Conservation (phyloP, 2,797 vertebrate species). For the Melanotaenia pygmaea region DNA sequence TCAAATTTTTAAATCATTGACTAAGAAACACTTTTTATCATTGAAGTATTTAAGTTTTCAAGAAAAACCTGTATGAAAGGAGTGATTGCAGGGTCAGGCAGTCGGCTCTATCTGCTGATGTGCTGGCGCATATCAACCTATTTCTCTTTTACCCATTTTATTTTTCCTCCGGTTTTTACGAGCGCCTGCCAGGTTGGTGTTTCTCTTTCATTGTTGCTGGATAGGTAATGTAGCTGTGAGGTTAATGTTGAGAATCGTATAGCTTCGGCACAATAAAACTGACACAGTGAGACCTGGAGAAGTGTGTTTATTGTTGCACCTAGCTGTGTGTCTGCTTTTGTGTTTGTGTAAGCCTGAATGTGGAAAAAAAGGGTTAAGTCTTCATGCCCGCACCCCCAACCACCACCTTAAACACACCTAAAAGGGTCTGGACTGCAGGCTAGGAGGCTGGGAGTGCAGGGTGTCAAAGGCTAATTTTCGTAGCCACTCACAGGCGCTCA, state of each 20-base stretch:
- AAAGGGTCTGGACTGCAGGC: constrained; percentile 54
- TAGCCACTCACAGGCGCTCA: constrained; percentile 79
- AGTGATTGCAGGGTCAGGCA: constrained; percentile 20
- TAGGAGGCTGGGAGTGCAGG: constrained; percentile 57
- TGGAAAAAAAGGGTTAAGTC: constrained; percentile 32
- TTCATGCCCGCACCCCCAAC: constrained; percentile 32
- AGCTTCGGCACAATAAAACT: constrained; percentile 71
- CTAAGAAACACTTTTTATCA: constrained; percentile 32
- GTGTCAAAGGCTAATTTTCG: constrained; percentile 89
- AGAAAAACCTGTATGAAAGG: constrained; percentile 36
- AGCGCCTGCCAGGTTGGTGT: constrained; percentile 46
- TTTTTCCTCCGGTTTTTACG: constrained; percentile 60
- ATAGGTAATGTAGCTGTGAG: constrained; percentile 73
- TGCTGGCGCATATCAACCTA: constrained; percentile 50
- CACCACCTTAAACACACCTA: constrained; percentile 46
- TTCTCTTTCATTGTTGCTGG: constrained; percentile 45
- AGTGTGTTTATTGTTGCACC: constrained; percentile 59
- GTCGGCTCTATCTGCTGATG: constrained; percentile 56
- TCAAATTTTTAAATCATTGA: constrained; percentile 3
- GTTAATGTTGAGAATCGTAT: constrained; percentile 79
- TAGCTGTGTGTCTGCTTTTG: constrained; percentile 51
- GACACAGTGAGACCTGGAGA: constrained; percentile 56
- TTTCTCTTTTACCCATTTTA: constrained; percentile 50
- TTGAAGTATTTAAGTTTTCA: constrained; percentile 59
- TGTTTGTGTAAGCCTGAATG: constrained; percentile 59